These are phyloP conservation scores for Spodoptera picta DNA, from an alignment of 2,888 invertebrate genomes.

Conservation along the genomic window DNA sequence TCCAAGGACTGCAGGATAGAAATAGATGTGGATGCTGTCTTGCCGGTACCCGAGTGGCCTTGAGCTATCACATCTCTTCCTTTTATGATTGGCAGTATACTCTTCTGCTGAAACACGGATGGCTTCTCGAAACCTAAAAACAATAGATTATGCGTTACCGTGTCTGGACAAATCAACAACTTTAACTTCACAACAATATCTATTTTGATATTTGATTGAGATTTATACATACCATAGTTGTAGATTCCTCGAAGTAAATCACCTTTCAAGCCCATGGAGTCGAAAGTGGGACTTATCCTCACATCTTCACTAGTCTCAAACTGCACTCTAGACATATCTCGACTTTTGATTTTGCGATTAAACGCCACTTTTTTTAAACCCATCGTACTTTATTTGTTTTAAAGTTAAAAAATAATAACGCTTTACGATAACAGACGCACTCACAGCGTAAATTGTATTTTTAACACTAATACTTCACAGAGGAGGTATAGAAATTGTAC, in stretches of 20 bases:
- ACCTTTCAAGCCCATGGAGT: slow-evolving; percentile 97
- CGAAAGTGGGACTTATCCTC: slow-evolving; percentile 98
- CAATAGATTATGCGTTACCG: slow-evolving; percentile 30
- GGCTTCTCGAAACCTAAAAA: slow-evolving; percentile 98
- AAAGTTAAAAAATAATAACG: neutral
- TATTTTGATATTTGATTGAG: too few relatives aligned
- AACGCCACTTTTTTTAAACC: slow-evolving; percentile 83
- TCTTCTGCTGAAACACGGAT: slow-evolving; percentile 99
- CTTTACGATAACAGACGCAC: neutral
- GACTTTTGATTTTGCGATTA: slow-evolving; percentile 88
- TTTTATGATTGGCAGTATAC: slow-evolving; percentile 98
- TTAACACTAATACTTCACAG: slow-evolving; percentile 32
- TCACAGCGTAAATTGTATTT: neutral
- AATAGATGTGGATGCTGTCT: slow-evolving; percentile 99
- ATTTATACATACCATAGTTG: slow-evolving; percentile 94
- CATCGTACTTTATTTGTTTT: slow-evolving; percentile 60
- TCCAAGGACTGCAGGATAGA: slow-evolving; percentile 98
- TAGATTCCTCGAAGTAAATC: slow-evolving; percentile 98
- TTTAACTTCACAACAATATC: slow-evolving; percentile 1
- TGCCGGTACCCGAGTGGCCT: slow-evolving; percentile 99
- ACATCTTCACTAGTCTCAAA: slow-evolving; percentile 99
- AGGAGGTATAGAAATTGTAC: slow-evolving; percentile 28
- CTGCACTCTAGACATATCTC: slow-evolving; percentile 98
- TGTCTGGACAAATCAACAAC: slow-evolving; percentile 18
- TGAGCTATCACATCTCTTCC: slow-evolving; percentile 99